These are phyloP conservation scores for Euplagia quadripunctaria DNA, from an alignment of 2,888 invertebrate species.

Conservation along the genomic window DNA sequence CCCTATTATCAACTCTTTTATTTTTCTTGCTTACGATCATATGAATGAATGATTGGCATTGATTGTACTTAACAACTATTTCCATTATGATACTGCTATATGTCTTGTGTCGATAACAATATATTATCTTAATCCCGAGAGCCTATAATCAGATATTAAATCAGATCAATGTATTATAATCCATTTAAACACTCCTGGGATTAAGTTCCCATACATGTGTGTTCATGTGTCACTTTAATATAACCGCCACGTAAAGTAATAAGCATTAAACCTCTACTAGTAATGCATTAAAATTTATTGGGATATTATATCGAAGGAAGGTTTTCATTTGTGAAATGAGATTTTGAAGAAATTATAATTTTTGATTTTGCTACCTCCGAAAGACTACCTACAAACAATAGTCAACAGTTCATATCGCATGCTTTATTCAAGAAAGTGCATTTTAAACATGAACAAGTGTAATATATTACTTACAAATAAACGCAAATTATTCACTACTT, in stretches of 20 bases:
- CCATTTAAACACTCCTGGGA: constrained; percentile 11
- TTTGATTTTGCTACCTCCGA: not conserved
- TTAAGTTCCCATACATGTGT: not conserved
- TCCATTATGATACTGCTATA: not conserved
- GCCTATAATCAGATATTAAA: constrained; percentile 16
- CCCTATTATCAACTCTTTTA: no score
- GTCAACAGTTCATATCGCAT: not conserved
- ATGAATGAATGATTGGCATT: no score
- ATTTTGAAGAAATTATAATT: no score
- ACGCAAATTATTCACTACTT: not conserved
- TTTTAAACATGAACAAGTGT: not conserved
- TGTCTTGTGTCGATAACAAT: not conserved
- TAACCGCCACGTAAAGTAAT: not conserved
- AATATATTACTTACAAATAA: not conserved
- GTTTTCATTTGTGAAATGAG: no score
- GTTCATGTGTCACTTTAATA: not conserved
- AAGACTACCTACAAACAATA: not conserved
- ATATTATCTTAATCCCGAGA: not conserved
- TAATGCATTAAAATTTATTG: not conserved
- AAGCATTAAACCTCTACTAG: not conserved
- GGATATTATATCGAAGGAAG: no score
- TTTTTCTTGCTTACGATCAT: no score
- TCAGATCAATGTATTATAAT: constrained; percentile 4
- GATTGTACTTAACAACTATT: not conserved
- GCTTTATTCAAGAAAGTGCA: not conserved